Evolutionary conservation across 2,797 vertebrate genomes (phyloP), one percentile per base, ranked within the genome.

Genomic region (Phataginus tetradactyla): DNA sequence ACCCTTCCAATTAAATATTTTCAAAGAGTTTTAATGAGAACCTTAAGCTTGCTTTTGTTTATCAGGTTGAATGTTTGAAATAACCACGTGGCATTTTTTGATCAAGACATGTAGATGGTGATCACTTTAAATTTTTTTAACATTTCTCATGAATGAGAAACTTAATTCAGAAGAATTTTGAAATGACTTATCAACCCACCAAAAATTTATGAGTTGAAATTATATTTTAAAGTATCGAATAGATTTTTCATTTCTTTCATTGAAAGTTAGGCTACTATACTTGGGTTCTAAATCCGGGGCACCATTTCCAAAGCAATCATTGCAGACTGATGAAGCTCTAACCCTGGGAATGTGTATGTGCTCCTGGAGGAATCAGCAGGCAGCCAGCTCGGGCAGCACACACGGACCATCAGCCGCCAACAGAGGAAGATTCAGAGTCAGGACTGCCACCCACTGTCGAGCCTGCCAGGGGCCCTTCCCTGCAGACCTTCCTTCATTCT

Each of bases 141-240:
- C 75, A 59, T 74, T 86, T 64, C 8, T 77, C 18, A 21, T 57
- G n/a, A 20, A 81, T 86, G 42, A 75, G 37, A 91, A 63, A 69
- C n/a, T 74, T 45, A 66, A 93, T 86, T 77, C 14, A 85, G 85
- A 55, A 66, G 72, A 78, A 74, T 53, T 66, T 78, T 78, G 86
- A 66, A 81, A 81, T 61, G 29, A 78, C 21, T 51, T 85, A 12
- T 59, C 29, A 89, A 59, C 5, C 27, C 34, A 69, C 88, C 12
- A 51, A 94, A 75, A 68, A 59, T 91, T 66, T 51, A 21, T 1
- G 6, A 39, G 39, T 78, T 93, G 27, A 90, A 88, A 39, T 32
- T n/a, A 37, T 11, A 69, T 87, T 85, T 93, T 63, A 90, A 87
- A 87, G 4, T 32, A 66, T 81, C 21, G 68, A 37, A 80, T 55